Evolutionary conservation across 2,113 vertebrate species (phyloP), one percentile per base, ranked within the genome.

Genomic region (Podilymbus podiceps): DNA sequence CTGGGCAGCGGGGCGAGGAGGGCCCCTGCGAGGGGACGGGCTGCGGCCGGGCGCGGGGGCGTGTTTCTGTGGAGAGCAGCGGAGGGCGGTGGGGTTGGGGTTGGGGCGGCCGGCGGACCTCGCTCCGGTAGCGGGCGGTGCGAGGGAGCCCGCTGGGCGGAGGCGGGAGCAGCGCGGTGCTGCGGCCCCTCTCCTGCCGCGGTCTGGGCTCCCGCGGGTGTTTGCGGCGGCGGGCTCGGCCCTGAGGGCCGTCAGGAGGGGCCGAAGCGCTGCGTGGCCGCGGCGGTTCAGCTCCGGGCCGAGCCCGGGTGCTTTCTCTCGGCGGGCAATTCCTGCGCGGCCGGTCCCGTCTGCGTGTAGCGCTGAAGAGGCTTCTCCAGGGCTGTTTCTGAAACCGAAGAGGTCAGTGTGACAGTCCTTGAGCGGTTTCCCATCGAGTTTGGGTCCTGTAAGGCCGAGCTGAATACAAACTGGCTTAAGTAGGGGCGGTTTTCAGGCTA

Each of bases 281-380:
- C 11, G 68, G 50, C 42, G 5, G 1, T 7, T 30, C 28, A 2
- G 50, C 58, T 27, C 14, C 49, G 2, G 71, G 60, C 22, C 15
- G 13, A 58, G 46, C 33, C 28, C 38, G 0, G 28, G 12, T 21
- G 1, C 9, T 33, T 23, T 12, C 9, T 13, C 8, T 11, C 6
- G 33, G 40, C 4, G 21, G 0, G 5, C 15, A 31, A 17, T 2
- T 12, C 3, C 9, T 5, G 30, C 8, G 7, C 1, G 38, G 23
- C 28, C 19, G 5, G 52, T 4, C 33, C 38, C 22, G 10, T 4
- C 30, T 21, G 28, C 7, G 2, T 8, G 38, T 19, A 23, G 28
- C 2, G 2, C 63, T 38, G 0, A 38, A 24, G 40, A 9, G 33
- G 28, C 5, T 49, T 58, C 31, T 33, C 11, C 14, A 5, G 23